Conservation (phyloP, 2,113 vertebrate genomes). For the Hiodon alosoides region DNA sequence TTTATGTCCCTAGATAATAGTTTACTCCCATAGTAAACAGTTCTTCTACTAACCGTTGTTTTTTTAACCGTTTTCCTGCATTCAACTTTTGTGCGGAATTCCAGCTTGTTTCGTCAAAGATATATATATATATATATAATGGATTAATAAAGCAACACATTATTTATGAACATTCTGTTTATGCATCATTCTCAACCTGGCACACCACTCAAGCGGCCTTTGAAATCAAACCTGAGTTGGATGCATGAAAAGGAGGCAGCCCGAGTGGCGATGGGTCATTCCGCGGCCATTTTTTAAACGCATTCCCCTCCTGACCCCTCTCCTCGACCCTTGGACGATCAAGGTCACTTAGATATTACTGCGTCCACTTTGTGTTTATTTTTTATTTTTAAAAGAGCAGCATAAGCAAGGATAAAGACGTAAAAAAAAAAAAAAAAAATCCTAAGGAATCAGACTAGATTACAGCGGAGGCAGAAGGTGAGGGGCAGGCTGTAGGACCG, state of each 20-base stretch:
- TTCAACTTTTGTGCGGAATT: conserved; percentile 34
- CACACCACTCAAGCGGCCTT: not conserved
- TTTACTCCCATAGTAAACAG: conserved; percentile 39
- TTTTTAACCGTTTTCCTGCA: conserved; percentile 62
- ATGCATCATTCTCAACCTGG: too few relatives aligned
- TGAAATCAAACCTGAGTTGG: conserved; percentile 19
- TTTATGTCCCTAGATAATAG: conserved; percentile 61
- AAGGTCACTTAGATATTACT: conserved; percentile 17
- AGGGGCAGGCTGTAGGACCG: not conserved
- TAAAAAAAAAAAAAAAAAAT: too few relatives aligned
- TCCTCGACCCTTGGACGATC: not conserved
- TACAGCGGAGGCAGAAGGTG: conserved; percentile 14
- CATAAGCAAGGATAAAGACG: conserved; percentile 5
- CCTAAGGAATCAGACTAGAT: conserved; percentile 3
- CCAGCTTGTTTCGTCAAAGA: too few relatives aligned
- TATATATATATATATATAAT: not conserved
- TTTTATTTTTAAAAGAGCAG: conserved; percentile 14
- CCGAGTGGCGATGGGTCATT: too few relatives aligned
- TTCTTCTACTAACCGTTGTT: conserved; percentile 66
- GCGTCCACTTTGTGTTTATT: not conserved
- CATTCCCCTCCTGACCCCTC: not conserved
- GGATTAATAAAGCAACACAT: conserved; percentile 15
- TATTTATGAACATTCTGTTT: too few relatives aligned
- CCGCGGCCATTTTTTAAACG: not conserved
- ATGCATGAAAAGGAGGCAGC: conserved; percentile 2